Evolutionary conservation across 2,113 vertebrate species (phyloP), one percentile per base, ranked within the genome.

Genomic region (Callopanchax toddi): DNA sequence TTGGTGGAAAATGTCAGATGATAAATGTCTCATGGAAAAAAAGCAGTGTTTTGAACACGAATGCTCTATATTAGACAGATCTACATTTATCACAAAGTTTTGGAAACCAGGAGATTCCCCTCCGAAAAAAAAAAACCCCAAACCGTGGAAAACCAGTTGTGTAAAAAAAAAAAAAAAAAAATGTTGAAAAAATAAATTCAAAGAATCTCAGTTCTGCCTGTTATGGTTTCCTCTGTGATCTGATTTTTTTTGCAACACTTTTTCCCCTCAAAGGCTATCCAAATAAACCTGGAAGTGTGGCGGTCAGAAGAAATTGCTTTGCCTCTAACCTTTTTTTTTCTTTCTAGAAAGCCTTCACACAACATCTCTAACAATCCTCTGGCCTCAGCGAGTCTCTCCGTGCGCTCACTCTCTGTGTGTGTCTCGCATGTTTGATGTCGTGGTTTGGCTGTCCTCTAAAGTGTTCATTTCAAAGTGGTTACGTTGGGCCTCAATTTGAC

Each of bases 391-490:
- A 50, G 71, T 77, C 60, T 63, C 63, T 84, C 55, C 29, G 4
- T 59, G 50, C 76, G 81, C 74, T 85, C 72, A 40, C 67, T 82
- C 61, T 42, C 18, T 54, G 54, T 73, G 42, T 79, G 71, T 81
- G 78, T 92, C 89, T 91, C n/a, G 90, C 91, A 89, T 91, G 92
- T 94, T 92, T 92, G 93, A 94, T 93, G 94, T 93, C 85, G 90
- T 89, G 90, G 93, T 91, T 93, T 95, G 94, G 93, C 92, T 91
- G 91, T 93, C 90, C 93, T 94, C 94, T 92, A 92, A 93, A 91
- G 87, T 90, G 87, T 91, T 93, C 90, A 92, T 91, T 93, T 91
- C 91, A 89, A 84, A 75, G 91, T 78, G 92, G 93, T 94, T 92
- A 90, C 89, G 81, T 61, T 89, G 89, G 91, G 92, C 90, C 86